A percentile compares a stretch with the other conserved stretches of the same genome.
These are phyloP conservation scores for Brachypodius melanocephalos DNA, from an alignment of 2,113 vertebrate species.

Conservation along the genomic window DNA sequence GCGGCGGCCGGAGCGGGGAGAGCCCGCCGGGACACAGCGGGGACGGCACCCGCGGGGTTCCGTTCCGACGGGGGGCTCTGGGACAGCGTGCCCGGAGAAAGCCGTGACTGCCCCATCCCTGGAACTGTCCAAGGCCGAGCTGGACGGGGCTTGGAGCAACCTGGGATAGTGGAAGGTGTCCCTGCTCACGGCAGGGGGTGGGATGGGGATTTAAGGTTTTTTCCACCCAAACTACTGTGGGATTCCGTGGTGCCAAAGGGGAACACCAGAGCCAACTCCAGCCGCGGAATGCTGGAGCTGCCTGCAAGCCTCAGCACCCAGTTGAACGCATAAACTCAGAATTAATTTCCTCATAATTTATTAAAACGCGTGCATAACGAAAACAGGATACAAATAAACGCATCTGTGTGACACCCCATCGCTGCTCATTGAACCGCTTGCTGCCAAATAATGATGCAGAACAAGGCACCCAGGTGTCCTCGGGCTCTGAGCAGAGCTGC, in stretches of 20 bases:
- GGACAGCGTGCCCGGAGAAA: rapidly evolving
- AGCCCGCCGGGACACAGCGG: background rate
- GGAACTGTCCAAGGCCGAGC: background rate
- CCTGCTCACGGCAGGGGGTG: rapidly evolving
- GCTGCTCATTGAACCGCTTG: rapidly evolving
- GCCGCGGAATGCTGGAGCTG: background rate
- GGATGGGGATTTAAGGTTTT: background rate
- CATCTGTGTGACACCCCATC: rapidly evolving
- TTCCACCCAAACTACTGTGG: rapidly evolving
- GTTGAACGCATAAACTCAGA: rapidly evolving
- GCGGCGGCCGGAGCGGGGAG: background rate
- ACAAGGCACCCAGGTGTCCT: background rate
- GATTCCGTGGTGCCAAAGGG: rapidly evolving
- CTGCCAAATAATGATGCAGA: background rate
- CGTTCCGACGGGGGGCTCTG: rapidly evolving
- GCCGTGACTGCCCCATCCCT: background rate
- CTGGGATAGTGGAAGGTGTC: background rate
- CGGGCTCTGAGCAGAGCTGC: background rate
- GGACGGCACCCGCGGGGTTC: background rate
- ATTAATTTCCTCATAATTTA: background rate
- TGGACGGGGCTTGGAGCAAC: background rate
- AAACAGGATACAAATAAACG: rapidly evolving
- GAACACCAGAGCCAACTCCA: background rate
- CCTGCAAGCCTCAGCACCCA: rapidly evolving
- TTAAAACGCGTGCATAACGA: rapidly evolving